Percentiles rank a stretch among this genome's conserved stretches.
Conservation (phyloP, 2,113 vertebrate species). For the Zapornia atra region DNA sequence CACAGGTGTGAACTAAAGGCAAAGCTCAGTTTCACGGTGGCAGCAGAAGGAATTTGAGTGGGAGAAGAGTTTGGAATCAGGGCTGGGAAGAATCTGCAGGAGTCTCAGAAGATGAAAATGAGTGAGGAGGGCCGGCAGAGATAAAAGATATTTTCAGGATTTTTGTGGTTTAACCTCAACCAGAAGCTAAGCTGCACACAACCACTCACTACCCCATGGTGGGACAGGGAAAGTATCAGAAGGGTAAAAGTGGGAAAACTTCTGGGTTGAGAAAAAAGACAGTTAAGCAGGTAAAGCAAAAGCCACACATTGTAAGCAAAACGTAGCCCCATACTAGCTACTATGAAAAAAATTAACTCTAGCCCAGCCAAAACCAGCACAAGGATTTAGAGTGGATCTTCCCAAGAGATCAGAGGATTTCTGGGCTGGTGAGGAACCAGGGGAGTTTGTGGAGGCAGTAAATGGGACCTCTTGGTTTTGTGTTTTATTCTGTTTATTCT, state of each 20-base stretch:
- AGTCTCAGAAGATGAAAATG: neutral
- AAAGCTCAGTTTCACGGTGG: neutral
- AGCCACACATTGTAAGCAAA: rapidly evolving
- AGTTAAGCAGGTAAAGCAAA: neutral
- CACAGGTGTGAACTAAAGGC: neutral
- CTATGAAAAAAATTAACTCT: neutral
- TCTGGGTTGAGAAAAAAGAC: neutral
- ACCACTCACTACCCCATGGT: rapidly evolving
- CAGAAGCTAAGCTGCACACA: neutral
- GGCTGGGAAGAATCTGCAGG: neutral
- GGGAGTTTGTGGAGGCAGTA: neutral
- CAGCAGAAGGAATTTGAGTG: neutral
- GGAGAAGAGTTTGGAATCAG: neutral
- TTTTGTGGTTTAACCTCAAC: neutral
- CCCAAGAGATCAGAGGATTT: neutral
- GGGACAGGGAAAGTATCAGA: neutral
- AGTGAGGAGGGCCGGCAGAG: neutral
- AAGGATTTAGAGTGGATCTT: neutral
- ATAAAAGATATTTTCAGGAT: neutral
- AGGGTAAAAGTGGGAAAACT: neutral
- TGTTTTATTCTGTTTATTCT: neutral
- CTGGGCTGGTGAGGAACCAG: neutral
- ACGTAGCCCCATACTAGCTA: neutral
- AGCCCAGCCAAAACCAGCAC: neutral
- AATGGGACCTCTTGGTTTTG: no score